Percentiles rank a stretch among this genome's conserved stretches.
Conservation (phyloP, 1,140 invertebrate species). For the Brachionus manjavacas region DNA sequence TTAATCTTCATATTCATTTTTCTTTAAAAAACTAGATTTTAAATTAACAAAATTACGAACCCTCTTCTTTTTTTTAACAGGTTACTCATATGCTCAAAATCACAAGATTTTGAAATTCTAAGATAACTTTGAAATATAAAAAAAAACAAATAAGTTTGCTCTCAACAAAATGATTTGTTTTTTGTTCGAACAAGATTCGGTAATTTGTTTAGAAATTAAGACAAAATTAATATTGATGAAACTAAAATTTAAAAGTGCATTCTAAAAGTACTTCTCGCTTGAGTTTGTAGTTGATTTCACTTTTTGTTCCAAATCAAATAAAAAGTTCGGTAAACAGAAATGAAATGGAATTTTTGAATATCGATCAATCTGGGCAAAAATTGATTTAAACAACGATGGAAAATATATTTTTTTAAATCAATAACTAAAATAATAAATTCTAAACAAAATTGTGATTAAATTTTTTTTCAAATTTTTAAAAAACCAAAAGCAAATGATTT, state of each 20-base stretch:
- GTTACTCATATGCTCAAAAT: not conserved
- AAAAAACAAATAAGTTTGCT: not conserved
- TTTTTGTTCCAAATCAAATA: not conserved
- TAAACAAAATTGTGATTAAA: not conserved
- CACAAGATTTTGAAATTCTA: not conserved
- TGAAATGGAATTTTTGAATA: conserved; percentile 1
- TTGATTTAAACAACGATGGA: not conserved
- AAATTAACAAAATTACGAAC: not conserved
- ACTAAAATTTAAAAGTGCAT: not conserved
- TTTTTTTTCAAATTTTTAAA: not conserved
- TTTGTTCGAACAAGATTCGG: not conserved
- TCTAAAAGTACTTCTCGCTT: not conserved
- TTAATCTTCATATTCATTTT: not conserved
- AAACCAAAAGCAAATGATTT: not conserved
- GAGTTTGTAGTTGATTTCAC: not conserved
- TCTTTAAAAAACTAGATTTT: not conserved
- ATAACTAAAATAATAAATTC: not conserved
- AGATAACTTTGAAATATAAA: not conserved
- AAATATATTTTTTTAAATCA: not conserved
- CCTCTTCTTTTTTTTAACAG: not conserved
- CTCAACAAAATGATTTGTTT: not conserved
- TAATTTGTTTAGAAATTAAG: not conserved
- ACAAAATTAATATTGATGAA: not conserved
- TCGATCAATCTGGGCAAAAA: not conserved
- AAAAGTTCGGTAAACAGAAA: not conserved